Conservation (phyloP, 2,888 invertebrate species). For the Muscina levida region DNA sequence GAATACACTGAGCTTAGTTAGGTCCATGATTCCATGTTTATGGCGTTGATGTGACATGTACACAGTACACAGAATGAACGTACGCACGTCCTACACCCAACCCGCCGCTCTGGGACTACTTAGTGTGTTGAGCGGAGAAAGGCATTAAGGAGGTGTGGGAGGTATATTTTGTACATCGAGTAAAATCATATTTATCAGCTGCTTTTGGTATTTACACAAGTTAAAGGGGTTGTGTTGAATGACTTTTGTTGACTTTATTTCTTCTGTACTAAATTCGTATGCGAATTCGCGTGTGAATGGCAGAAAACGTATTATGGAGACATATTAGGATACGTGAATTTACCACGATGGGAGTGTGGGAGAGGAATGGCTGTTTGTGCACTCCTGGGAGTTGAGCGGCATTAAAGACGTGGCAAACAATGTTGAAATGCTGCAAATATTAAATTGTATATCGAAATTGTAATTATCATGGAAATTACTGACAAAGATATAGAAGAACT, state of each 20-base stretch:
- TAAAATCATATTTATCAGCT: conserved; percentile 51
- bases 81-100: too few relatives aligned
- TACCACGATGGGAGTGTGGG: neutral
- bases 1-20: conserved; percentile 54
- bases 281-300: conserved; percentile 73
- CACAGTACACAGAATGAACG: neutral
- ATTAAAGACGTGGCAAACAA: too few relatives aligned
- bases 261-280: conserved; percentile 43
- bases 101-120: conserved; percentile 9
- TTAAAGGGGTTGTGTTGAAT: conserved; percentile 57
- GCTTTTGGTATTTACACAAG: conserved; percentile 37
- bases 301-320: conserved; percentile 77
- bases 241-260: conserved; percentile 54
- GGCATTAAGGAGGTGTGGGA: neutral
- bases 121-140: conserved; percentile 13
- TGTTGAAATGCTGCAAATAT: too few relatives aligned
- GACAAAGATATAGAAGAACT: too few relatives aligned
- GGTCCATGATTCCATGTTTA: conserved; percentile 58
- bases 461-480: too few relatives aligned
- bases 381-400: conserved; percentile 44
- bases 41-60: conserved; percentile 64
- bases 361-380: neutral
- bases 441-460: too few relatives aligned
- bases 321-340: conserved; percentile 64
- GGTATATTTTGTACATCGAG: neutral